These are phyloP conservation scores for Phrixothrix hirtus DNA, from an alignment of 2,888 invertebrate genomes.

Conservation along the genomic window DNA sequence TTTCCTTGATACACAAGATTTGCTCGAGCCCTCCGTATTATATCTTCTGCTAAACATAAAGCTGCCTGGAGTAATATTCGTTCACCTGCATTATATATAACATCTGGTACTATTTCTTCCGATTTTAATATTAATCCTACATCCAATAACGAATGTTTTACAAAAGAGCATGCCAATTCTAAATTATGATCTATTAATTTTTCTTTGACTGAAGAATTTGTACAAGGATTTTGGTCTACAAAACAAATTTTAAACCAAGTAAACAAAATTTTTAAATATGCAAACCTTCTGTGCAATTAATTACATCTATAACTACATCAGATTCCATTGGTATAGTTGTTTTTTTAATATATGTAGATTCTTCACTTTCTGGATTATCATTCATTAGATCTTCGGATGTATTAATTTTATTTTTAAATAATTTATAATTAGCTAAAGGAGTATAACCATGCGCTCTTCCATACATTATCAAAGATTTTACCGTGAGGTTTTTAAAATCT, in stretches of 20 bases:
- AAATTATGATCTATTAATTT: constrained; percentile 42
- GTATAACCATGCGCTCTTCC: constrained; percentile 57
- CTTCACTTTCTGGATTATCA: constrained; percentile 7
- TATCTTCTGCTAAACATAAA: constrained; percentile 59
- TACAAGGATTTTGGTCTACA: neutral
- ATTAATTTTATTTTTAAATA: constrained; percentile 35
- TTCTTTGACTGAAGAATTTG: constrained; percentile 4
- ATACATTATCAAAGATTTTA: constrained; percentile 57
- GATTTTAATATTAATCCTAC: constrained; percentile 55
- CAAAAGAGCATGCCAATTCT: constrained; percentile 50
- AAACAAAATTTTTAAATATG: neutral
- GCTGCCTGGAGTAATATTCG: constrained; percentile 60
- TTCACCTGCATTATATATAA: constrained; percentile 56
- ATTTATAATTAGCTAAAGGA: constrained; percentile 43
- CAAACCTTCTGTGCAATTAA: constrained; percentile 6
- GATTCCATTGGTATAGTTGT: constrained; percentile 6
- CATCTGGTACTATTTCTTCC: constrained; percentile 57
- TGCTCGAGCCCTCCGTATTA: constrained; percentile 50
- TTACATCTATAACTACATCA: constrained; percentile 13
- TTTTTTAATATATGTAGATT: neutral
- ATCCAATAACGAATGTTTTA: constrained; percentile 55
- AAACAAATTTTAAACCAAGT: too few relatives aligned
- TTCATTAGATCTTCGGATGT: constrained; percentile 10
- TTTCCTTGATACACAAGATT: constrained; percentile 40
- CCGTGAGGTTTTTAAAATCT: constrained; percentile 52